Evolutionary conservation across 2,113 vertebrate genomes (phyloP).

Genomic region (Lepus europaeus): DNA sequence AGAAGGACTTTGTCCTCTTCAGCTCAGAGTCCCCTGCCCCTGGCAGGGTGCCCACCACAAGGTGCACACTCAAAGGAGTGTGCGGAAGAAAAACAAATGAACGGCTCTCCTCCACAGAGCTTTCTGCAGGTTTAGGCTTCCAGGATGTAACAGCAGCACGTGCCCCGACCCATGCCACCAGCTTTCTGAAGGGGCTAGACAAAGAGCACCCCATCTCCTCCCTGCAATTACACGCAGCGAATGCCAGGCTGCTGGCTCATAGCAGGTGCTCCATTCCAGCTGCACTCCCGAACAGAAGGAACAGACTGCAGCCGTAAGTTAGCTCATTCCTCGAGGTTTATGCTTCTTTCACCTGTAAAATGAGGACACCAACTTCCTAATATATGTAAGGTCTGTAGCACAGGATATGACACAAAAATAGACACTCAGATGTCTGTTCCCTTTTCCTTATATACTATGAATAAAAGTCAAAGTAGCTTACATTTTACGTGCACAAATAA

Average conservation of each 20-base stretch:
- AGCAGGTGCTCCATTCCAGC: background rate
- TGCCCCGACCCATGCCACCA: background rate
- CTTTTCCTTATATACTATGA: background rate
- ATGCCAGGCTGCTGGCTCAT: background rate
- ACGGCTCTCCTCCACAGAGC: background rate
- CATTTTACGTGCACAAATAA: background rate
- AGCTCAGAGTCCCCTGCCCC: background rate
- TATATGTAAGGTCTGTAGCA: background rate
- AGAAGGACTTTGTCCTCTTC: background rate
- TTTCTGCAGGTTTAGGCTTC: background rate
- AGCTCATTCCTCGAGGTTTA: background rate
- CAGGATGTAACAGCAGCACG: background rate
- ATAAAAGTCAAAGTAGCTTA: slow-evolving; percentile 39
- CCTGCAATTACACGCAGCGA: background rate
- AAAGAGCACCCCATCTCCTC: background rate
- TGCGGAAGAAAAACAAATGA: background rate
- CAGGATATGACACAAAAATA: background rate
- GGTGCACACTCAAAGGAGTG: background rate
- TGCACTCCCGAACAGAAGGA: background rate
- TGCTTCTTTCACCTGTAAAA: slow-evolving; percentile 29
- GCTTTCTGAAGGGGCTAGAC: background rate
- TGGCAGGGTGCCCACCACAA: background rate
- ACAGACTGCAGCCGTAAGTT: background rate
- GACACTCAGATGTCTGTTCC: background rate
- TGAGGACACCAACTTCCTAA: background rate